phyloP scores from a whole-genome alignment of 2,797 vertebrate species.

The Melanotaenia maccullochi region DNA sequence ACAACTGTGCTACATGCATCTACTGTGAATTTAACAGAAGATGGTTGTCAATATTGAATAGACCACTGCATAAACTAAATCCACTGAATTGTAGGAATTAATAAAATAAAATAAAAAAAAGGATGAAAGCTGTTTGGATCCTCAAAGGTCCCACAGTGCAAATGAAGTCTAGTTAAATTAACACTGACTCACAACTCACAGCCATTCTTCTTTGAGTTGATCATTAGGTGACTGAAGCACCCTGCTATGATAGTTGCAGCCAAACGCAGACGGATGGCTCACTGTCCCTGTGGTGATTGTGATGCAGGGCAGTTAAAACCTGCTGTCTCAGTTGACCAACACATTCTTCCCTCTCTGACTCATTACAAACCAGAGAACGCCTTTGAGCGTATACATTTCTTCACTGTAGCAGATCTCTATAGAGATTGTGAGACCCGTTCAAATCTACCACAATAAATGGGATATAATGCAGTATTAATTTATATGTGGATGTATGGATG shows the following conservation, averaged over 20 bases:
- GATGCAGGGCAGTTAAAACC: constrained; percentile 55
- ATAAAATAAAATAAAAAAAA: background rate
- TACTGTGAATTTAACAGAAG: background rate
- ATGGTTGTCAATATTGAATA: background rate
- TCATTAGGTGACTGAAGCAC: constrained; percentile 15
- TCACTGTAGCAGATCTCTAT: constrained; percentile 57
- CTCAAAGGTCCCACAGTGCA: background rate
- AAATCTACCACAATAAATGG: constrained; percentile 50
- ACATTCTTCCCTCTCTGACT: constrained; percentile 63
- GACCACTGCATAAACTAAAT: too few relatives aligned
- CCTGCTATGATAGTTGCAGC: constrained; percentile 5
- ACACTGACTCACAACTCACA: background rate
- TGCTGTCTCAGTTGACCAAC: constrained; percentile 60
- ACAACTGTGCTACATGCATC: too few relatives aligned
- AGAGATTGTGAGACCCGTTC: constrained; percentile 43
- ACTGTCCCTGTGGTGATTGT: constrained; percentile 41
- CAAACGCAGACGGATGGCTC: constrained; percentile 53
- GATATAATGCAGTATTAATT: constrained; percentile 21
- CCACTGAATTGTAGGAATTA: background rate
- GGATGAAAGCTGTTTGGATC: too few relatives aligned
- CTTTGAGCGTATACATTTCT: constrained; percentile 23
- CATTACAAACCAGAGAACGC: constrained; percentile 49
- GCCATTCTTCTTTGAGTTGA: background rate
- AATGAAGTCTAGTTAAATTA: background rate
- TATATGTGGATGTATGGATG: constrained; percentile 2